Evolutionary conservation across 2,888 invertebrate species (phyloP).

Genomic region (Colletes collaris): DNA sequence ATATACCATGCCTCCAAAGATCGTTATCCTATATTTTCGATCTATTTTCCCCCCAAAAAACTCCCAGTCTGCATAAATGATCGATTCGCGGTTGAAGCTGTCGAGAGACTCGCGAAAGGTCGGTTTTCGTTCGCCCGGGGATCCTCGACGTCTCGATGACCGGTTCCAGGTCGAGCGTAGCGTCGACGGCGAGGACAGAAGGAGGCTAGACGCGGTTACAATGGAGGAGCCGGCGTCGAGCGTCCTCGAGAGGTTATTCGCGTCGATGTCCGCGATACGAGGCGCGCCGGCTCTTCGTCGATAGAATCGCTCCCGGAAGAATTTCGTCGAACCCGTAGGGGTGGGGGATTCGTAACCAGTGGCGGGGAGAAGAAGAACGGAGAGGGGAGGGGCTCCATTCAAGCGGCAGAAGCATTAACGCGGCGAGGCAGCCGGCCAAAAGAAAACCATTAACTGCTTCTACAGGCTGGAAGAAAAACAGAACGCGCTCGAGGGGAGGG

Average conservation of each 20-base stretch:
- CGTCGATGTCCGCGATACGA: constrained; percentile 32
- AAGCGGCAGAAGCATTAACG: constrained; percentile 74
- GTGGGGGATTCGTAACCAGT: constrained; percentile 3
- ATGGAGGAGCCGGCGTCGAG: constrained; percentile 12
- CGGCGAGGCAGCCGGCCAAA: constrained; percentile 71
- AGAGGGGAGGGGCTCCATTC: constrained; percentile 65
- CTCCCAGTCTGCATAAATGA: no score
- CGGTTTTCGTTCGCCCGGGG: not conserved
- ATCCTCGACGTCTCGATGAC: not conserved
- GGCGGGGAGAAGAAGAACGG: constrained; percentile 22
- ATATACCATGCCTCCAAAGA: no score
- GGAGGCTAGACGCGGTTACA: not conserved
- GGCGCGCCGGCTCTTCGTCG: constrained; percentile 36
- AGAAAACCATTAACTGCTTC: constrained; percentile 80
- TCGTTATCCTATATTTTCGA: no score
- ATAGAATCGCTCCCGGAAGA: constrained; percentile 59
- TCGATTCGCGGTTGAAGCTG: not conserved
- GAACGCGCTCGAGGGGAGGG: constrained; percentile 58
- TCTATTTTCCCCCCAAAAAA: no score
- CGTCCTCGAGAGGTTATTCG: constrained; percentile 19
- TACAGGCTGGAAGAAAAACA: constrained; percentile 78
- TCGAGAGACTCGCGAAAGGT: not conserved
- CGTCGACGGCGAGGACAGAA: not conserved
- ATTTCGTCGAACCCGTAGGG: constrained; percentile 12
- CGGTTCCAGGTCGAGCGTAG: not conserved